phyloP scores from a whole-genome alignment of 2,113 vertebrate genomes.

The Hemiprocne comata region DNA sequence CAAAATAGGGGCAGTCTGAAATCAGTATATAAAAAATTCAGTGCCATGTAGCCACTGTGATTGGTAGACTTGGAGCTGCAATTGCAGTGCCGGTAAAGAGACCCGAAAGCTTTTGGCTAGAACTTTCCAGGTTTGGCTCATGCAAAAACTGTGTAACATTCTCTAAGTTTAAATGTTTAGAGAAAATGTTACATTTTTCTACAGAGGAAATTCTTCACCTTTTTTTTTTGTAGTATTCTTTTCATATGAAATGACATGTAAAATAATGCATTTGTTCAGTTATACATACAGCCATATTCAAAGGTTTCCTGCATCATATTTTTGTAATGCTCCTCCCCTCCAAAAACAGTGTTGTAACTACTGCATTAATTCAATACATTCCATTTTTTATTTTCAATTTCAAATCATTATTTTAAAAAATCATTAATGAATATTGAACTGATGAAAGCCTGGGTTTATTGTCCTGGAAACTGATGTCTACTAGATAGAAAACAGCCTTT shows the following conservation, averaged over 20 bases:
- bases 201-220: not conserved
- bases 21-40: slow-evolving; percentile 11
- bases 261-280: not conserved
- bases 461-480: not conserved
- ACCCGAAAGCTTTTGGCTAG: not conserved
- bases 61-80: not conserved
- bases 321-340: not conserved
- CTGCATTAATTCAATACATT: not conserved
- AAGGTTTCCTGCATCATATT: not conserved
- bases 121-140: not conserved
- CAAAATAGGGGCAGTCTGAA: not conserved
- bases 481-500: not conserved
- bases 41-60: not conserved
- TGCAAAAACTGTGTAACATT: not conserved
- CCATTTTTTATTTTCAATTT: slow-evolving; percentile 5
- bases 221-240: not conserved
- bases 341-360: not conserved
- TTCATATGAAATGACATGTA: not conserved
- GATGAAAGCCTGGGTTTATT: not conserved
- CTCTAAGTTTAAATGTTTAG: not conserved
- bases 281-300: not conserved
- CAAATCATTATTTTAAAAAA: not conserved
- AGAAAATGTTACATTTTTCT: not conserved
- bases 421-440: not conserved
- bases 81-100: not conserved